These are phyloP conservation scores for Carassius auratus DNA, from an alignment of 2,113 vertebrate genomes.

Conservation along the genomic window DNA sequence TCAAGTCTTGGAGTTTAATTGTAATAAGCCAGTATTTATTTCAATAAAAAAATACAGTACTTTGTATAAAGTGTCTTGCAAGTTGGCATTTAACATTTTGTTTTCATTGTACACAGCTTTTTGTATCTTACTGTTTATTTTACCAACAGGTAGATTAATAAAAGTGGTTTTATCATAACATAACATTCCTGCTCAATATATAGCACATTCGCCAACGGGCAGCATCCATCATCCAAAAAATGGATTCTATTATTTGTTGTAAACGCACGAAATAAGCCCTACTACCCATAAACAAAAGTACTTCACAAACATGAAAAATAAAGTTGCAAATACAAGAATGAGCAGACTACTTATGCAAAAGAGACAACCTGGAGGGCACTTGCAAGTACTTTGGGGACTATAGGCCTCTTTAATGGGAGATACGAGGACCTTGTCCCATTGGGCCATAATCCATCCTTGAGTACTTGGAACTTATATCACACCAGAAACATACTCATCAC, in stretches of 20 bases:
- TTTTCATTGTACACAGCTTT: not conserved
- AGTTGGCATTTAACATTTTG: not conserved
- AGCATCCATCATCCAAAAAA: not conserved
- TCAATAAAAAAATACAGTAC: not conserved
- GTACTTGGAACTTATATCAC: not conserved
- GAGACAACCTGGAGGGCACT: not conserved
- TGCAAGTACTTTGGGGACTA: not conserved
- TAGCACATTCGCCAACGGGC: not conserved
- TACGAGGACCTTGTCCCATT: not conserved
- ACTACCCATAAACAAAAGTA: not conserved
- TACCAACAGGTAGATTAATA: not conserved
- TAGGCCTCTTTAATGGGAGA: not conserved
- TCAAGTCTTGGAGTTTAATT: not conserved
- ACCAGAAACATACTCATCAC: not conserved
- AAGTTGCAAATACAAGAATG: not conserved
- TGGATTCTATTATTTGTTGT: not conserved
- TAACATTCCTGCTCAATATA: not conserved
- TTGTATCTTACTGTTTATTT: not conserved
- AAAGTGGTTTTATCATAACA: not conserved
- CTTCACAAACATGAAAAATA: not conserved
- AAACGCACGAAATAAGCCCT: not conserved
- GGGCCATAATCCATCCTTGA: not conserved
- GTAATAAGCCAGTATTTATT: slow-evolving; percentile 23
- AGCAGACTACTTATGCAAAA: not conserved
- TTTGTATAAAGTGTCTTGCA: not conserved